Conservation (phyloP, 1,140 invertebrate species). For the Scylla paramamosain region DNA sequence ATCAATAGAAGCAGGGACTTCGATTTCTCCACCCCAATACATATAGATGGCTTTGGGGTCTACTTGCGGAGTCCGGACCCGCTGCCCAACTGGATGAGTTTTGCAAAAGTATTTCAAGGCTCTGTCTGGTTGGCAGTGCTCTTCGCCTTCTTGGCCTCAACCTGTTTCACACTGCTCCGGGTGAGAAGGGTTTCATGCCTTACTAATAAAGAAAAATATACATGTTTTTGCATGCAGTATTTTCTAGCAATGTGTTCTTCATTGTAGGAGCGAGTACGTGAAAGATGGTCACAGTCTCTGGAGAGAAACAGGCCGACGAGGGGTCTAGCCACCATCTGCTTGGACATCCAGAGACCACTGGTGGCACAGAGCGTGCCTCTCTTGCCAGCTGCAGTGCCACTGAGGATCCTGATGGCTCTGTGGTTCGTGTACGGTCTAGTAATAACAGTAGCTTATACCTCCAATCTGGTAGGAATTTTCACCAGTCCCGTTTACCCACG, state of each 20-base stretch:
- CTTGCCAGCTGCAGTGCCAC: background rate
- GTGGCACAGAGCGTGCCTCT: background rate
- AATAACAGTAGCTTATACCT: background rate
- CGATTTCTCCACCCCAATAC: conserved; percentile 50
- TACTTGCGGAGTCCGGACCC: conserved; percentile 51
- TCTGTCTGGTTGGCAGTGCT: background rate
- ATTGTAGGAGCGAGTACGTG: background rate
- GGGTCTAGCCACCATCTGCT: background rate
- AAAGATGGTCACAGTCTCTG: background rate
- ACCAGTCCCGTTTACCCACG: background rate
- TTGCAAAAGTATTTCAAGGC: background rate
- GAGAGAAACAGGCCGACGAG: background rate
- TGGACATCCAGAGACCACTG: background rate
- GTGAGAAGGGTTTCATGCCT: background rate
- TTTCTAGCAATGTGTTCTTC: background rate
- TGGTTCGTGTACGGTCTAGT: background rate
- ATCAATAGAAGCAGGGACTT: conserved; percentile 33
- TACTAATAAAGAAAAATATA: too few species aligned
- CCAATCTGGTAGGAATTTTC: background rate
- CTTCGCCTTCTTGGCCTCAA: background rate
- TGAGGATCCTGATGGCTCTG: background rate
- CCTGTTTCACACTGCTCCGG: background rate
- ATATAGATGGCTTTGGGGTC: conserved; percentile 62
- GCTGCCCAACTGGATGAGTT: conserved; percentile 53
- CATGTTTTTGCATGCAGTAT: too few species aligned